phyloP scores from a whole-genome alignment of 1,140 invertebrate species.

The Rhagoletis zephyria region DNA sequence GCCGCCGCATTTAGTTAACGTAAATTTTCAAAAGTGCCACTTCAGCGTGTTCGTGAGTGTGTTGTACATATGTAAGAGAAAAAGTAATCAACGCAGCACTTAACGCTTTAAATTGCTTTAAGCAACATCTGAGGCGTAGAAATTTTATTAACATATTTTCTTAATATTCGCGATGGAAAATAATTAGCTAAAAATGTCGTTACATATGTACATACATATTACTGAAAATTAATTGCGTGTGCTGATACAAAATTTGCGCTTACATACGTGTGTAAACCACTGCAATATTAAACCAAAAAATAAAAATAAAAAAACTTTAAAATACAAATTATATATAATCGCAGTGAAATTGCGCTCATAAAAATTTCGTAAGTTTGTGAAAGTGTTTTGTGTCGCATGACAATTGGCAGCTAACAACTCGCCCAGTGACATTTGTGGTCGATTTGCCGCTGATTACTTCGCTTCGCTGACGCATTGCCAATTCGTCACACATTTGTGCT shows the following conservation, averaged over 20 bases:
- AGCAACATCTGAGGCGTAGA: background rate
- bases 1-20: conserved; percentile 33
- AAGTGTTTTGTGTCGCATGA: conserved; percentile 47
- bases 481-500: conserved; percentile 16
- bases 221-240: background rate
- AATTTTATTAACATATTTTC: background rate
- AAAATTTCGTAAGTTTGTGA: conserved; percentile 50
- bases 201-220: too few relatives aligned
- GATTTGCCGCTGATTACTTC: conserved; percentile 20
- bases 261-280: background rate
- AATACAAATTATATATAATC: too few relatives aligned
- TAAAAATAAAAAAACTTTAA: conserved; percentile 9
- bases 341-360: conserved; percentile 30
- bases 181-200: too few relatives aligned
- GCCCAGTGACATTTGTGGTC: conserved; percentile 1
- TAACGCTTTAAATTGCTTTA: conserved; percentile 3
- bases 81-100: conserved; percentile 24
- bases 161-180: too few relatives aligned
- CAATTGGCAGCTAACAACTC: conserved; percentile 24
- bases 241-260: conserved; percentile 14
- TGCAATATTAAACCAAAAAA: background rate
- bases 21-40: conserved; percentile 3
- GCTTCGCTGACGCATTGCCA: background rate
- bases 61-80: background rate
- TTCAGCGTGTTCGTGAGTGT: background rate